Percentiles rank a stretch among this genome's conserved stretches.
Evolutionary conservation across 1,140 invertebrate species (phyloP).

Genomic region (Dreissena polymorpha): DNA sequence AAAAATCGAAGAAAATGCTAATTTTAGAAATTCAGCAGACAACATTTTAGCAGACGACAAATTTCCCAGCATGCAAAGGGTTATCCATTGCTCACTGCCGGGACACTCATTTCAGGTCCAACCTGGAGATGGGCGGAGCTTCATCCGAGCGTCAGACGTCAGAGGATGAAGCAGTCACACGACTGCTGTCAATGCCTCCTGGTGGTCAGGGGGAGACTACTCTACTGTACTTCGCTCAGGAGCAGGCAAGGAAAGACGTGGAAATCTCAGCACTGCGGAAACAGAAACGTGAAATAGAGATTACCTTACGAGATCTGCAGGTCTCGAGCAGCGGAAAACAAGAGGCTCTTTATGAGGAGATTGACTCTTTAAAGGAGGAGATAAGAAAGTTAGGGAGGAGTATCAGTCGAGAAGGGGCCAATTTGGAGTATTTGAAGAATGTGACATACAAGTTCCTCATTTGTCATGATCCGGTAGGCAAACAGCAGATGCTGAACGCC

Average conservation of each 20-base stretch:
- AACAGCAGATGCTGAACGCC: slow-evolving; percentile 92
- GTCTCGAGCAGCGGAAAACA: slow-evolving; percentile 82
- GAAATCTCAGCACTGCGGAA: slow-evolving; percentile 88
- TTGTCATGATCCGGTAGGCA: slow-evolving; percentile 84
- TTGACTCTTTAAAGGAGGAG: slow-evolving; percentile 81
- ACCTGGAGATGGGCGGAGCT: slow-evolving; percentile 52
- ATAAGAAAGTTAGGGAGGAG: slow-evolving; percentile 86
- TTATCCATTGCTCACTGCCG: too few relatives aligned
- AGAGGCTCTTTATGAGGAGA: slow-evolving; percentile 83
- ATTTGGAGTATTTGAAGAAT: slow-evolving; percentile 94
- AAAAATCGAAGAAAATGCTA: too few relatives aligned
- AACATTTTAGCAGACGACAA: too few relatives aligned
- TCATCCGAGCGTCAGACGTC: slow-evolving; percentile 61
- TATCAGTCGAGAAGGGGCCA: slow-evolving; percentile 90
- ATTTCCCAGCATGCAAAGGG: too few relatives aligned
- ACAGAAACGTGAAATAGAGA: slow-evolving; percentile 87
- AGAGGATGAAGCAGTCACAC: slow-evolving; percentile 70
- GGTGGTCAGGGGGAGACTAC: slow-evolving; percentile 79
- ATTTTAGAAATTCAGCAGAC: too few relatives aligned
- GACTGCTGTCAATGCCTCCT: slow-evolving; percentile 66
- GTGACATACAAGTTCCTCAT: slow-evolving; percentile 91
- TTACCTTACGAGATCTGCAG: slow-evolving; percentile 84
- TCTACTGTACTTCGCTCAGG: slow-evolving; percentile 92
- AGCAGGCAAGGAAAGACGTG: slow-evolving; percentile 89
- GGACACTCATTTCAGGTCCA: slow-evolving; percentile 3